Conservation (phyloP, 2,797 vertebrate genomes). For the Etheostoma perlongum region DNA sequence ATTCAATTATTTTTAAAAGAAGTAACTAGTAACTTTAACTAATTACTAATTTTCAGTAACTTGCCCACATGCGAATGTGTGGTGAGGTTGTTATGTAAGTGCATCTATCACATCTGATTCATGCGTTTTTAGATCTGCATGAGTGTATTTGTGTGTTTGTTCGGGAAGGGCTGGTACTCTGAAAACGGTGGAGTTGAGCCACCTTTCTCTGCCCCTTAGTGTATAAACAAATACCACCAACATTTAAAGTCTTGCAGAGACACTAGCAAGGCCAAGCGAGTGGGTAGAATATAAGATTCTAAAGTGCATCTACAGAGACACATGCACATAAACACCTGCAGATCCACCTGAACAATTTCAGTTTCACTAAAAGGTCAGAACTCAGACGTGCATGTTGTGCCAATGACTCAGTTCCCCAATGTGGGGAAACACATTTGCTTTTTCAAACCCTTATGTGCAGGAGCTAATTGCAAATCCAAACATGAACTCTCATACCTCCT, state of each 20-base stretch:
- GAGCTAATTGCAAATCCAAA: constrained; percentile 68
- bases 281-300: constrained; percentile 65
- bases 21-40: too few species aligned
- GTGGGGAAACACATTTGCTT: constrained; percentile 60
- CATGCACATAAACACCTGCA: constrained; percentile 66
- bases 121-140: constrained; percentile 69
- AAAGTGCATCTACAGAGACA: constrained; percentile 66
- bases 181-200: constrained; percentile 58
- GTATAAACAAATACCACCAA: constrained; percentile 64
- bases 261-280: constrained; percentile 61
- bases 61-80: constrained; percentile 61
- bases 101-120: constrained; percentile 73
- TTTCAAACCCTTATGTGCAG: constrained; percentile 46
- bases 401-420: constrained; percentile 57
- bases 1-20: too few species aligned
- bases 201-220: constrained; percentile 62
- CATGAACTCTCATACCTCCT: constrained; percentile 39
- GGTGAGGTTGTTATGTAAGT: constrained; percentile 73
- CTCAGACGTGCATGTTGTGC: constrained; percentile 44
- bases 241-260: constrained; percentile 71
- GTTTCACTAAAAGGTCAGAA: constrained; percentile 61
- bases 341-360: constrained; percentile 56
- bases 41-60: too few species aligned
- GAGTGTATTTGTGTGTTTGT: constrained; percentile 60
- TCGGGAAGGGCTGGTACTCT: constrained; percentile 56